Conservation (phyloP, 2,888 invertebrate genomes). For the Sipha maydis region DNA sequence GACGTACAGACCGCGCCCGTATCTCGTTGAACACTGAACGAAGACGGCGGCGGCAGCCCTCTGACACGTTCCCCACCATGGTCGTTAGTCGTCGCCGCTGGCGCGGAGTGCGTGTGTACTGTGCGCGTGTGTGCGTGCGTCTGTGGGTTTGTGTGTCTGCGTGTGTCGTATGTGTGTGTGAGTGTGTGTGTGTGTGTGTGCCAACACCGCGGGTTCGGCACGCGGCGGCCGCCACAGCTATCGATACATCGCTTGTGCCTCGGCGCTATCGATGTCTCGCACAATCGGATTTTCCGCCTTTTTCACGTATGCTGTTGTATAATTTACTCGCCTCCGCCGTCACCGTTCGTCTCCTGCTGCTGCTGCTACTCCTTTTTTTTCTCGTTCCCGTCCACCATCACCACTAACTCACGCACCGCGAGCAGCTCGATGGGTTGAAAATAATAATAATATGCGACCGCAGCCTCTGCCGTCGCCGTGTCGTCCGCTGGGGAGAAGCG, state of each 20-base stretch:
- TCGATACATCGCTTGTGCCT: constrained; percentile 45
- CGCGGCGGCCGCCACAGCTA: constrained; percentile 24
- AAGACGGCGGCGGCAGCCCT: not conserved
- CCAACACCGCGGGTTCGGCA: not conserved
- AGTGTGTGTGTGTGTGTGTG: not conserved
- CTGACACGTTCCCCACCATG: constrained; percentile 29
- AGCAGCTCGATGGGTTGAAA: not conserved
- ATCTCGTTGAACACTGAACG: constrained; percentile 56
- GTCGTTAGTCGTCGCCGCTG: not conserved
- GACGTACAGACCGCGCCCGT: constrained; percentile 51
- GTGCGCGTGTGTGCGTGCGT: not conserved
- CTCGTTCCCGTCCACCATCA: too few species aligned
- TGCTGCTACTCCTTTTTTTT: too few species aligned
- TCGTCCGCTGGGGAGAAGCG: too few species aligned
- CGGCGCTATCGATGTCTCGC: constrained; percentile 15
- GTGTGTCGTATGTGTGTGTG: too few species aligned
- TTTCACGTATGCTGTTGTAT: not conserved
- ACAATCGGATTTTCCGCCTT: constrained; percentile 30
- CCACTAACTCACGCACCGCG: not conserved
- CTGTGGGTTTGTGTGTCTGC: not conserved
- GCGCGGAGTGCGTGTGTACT: not conserved
- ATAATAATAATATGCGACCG: not conserved
- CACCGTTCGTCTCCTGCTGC: not conserved
- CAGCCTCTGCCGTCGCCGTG: not conserved
- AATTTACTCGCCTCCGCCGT: constrained; percentile 26